Evolutionary conservation across 2,797 vertebrate species (phyloP), one percentile per base, ranked within the genome.

Genomic region (Macropodus opercularis): DNA sequence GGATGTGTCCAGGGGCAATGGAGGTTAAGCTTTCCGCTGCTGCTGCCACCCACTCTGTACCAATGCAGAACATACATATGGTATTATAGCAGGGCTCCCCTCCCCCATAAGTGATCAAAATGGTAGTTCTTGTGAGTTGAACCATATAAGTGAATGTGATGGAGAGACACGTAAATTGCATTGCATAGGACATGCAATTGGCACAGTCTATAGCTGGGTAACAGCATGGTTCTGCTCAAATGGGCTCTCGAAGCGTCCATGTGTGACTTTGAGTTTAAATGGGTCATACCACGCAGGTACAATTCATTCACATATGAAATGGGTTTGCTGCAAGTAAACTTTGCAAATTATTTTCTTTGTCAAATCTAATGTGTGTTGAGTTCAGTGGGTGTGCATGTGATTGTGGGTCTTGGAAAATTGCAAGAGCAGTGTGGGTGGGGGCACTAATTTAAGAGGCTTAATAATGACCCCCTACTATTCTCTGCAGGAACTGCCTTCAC

Each of bases 111-210:
- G 60, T 21, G 59, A 89, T 91, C 85, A 86, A 85, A 90, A 89
- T 74, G 72, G 81, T 82, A 58, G 80, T 77, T 80, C 67, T 73
- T 73, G 89, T 89, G 85, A 91, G 85, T 77, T 91, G 86, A 87
- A 90, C 85, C 85, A 82, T 86, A 87, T 87, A 90, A 87, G 81
- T 84, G 83, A 81, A 60, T 77, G 74, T 85, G 86, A 90, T 89
- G 80, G 84, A 90, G 85, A 88, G 83, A 90, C 89, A 88, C 87
- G 82, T 87, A 90, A 92, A 92, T 90, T 83, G 81, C 68, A 74
- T 74, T 71, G 83, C 80, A 72, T 24, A 64, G 70, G 73, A 85
- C 78, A 76, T 69, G 79, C 67, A 84, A 84, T 84, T 75, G 86
- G 79, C 60, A 39, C 64, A 63, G 79, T 53, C 78, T 76, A 64